These are phyloP conservation scores for Zonitis immaculata DNA, from an alignment of 2,888 invertebrate genomes.

Conservation along the genomic window DNA sequence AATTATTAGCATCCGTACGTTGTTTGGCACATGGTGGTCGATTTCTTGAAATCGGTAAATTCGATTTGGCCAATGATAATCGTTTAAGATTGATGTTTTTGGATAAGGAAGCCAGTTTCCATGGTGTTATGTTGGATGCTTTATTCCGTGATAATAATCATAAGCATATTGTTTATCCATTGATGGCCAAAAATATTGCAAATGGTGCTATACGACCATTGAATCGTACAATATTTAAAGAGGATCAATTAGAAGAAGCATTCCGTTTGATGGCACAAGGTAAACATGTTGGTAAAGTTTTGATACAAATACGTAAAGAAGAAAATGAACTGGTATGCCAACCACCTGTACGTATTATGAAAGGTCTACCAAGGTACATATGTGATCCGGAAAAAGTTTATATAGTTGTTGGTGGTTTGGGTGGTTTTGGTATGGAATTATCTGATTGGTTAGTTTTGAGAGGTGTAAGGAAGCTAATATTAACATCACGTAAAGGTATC, in stretches of 20 bases:
- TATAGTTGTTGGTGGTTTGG: slow-evolving; percentile 54
- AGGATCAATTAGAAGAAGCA: slow-evolving; percentile 51
- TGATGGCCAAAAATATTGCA: slow-evolving; percentile 48
- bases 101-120: slow-evolving; percentile 66
- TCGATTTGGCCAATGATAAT: slow-evolving; percentile 65
- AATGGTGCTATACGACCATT: slow-evolving; percentile 53
- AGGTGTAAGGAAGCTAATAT: slow-evolving; percentile 55
- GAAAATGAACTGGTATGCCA: slow-evolving; percentile 34
- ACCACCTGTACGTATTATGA: slow-evolving; percentile 46
- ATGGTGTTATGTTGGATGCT: slow-evolving; percentile 68
- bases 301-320: slow-evolving; percentile 4
- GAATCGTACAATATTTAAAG: slow-evolving; percentile 49
- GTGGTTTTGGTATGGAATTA: slow-evolving; percentile 63
- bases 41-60: slow-evolving; percentile 81
- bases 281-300: slow-evolving; percentile 58
- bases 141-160: slow-evolving; percentile 46
- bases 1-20: slow-evolving; percentile 65
- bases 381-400: slow-evolving; percentile 34
- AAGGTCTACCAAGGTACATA: slow-evolving; percentile 1
- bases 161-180: slow-evolving; percentile 40
- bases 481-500: slow-evolving; percentile 57
- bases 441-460: slow-evolving; percentile 57
- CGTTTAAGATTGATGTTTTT: slow-evolving; percentile 62
- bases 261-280: slow-evolving; percentile 53
- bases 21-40: slow-evolving; percentile 57